Evolutionary conservation across 2,113 vertebrate genomes (phyloP).

Genomic region (Xenopus laevis): DNA sequence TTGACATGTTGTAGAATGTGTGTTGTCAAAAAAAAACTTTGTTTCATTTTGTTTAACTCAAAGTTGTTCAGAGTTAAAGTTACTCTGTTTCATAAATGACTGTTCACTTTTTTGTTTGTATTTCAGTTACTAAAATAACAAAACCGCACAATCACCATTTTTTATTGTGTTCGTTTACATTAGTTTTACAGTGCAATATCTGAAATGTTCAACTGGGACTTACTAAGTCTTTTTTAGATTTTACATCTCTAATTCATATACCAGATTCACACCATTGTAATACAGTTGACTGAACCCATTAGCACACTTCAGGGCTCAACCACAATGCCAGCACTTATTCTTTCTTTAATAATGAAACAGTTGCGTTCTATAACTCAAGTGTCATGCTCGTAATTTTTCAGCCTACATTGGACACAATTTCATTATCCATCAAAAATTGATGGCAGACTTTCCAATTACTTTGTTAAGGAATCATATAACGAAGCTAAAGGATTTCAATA

Average conservation of each 20-base stretch:
- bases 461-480: conserved; percentile 50
- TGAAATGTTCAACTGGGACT: background rate
- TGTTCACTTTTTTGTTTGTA: no score
- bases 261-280: conserved; percentile 25
- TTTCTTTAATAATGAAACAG: conserved; percentile 54
- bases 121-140: no score
- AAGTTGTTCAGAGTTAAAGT: no score
- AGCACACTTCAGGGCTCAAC: background rate
- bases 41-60: no score
- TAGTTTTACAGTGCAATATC: no score
- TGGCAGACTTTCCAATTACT: conserved; percentile 60
- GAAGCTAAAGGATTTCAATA: conserved; percentile 53
- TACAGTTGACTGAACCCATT: conserved; percentile 41
- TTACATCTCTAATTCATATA: background rate
- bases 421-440: conserved; percentile 55
- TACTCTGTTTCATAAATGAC: no score
- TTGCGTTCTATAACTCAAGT: conserved; percentile 48
- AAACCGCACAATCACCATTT: no score
- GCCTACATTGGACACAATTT: conserved; percentile 49
- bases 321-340: conserved; percentile 35
- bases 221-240: conserved; percentile 4
- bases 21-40: no score
- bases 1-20: no score
- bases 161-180: no score
- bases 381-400: conserved; percentile 53